These are phyloP conservation scores for Gisinianus flammeolus DNA, from an alignment of 2,888 invertebrate species.

Conservation along the genomic window DNA sequence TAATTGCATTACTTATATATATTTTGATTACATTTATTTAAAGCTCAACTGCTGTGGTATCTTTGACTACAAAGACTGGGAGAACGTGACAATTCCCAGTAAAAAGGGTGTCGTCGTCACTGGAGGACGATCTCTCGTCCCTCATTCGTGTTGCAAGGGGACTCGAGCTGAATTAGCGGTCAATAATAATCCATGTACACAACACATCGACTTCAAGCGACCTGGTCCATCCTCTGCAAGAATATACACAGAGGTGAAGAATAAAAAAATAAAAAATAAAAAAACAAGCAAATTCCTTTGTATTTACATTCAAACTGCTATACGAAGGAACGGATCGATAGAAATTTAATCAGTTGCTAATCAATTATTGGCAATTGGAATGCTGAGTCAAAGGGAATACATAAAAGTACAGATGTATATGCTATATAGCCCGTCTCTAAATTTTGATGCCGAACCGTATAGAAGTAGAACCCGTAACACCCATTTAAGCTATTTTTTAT, in stretches of 20 bases:
- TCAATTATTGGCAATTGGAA: neutral
- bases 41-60: constrained; percentile 3
- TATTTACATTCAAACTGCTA: neutral
- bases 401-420: no score
- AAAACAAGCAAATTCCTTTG: neutral
- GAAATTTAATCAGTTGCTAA: neutral
- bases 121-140: neutral
- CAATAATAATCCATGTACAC: neutral
- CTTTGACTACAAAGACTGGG: neutral
- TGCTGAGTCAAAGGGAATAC: neutral
- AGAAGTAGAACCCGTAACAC: no score
- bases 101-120: neutral
- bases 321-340: neutral
- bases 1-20: neutral
- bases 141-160: neutral
- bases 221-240: neutral
- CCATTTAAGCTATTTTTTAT: no score
- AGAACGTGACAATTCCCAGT: neutral
- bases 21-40: neutral
- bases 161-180: neutral
- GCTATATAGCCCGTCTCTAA: no score
- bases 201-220: neutral
- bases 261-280: neutral
- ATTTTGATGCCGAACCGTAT: no score
- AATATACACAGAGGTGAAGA: neutral